These are phyloP conservation scores for Lanistes nyassanus DNA, from an alignment of 1,140 invertebrate genomes.

Conservation along the genomic window DNA sequence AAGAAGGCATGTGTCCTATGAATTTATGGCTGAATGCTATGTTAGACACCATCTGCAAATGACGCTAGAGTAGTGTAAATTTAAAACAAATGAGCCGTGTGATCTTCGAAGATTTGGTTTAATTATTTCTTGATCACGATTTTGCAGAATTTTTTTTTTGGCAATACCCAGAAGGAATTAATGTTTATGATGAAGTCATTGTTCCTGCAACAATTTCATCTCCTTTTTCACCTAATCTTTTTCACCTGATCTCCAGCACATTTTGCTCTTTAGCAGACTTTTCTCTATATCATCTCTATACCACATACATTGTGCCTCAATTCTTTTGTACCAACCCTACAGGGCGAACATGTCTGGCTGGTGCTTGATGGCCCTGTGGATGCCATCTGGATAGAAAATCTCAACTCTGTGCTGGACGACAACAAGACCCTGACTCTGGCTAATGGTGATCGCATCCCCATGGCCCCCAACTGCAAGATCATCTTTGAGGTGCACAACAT, in stretches of 20 bases:
- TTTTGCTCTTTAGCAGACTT: background rate
- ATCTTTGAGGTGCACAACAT: conserved; percentile 96
- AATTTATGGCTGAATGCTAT: too few relatives aligned
- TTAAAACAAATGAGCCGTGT: too few relatives aligned
- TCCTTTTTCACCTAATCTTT: background rate
- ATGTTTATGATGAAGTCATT: too few relatives aligned
- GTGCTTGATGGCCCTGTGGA: conserved; percentile 68
- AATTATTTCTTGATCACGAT: too few relatives aligned
- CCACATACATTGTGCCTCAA: conserved; percentile 1
- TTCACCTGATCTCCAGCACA: background rate
- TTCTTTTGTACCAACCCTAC: background rate
- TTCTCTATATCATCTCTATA: background rate
- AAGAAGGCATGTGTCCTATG: conserved; percentile 74
- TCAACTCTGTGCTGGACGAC: conserved; percentile 69
- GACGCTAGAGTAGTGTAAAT: too few relatives aligned
- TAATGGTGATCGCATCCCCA: conserved; percentile 94
- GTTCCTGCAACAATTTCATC: background rate
- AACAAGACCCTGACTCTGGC: conserved; percentile 84
- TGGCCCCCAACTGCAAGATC: conserved; percentile 92
- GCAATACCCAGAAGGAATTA: too few relatives aligned
- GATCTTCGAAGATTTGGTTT: too few relatives aligned
- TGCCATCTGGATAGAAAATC: conserved; percentile 69
- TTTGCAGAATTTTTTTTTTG: too few relatives aligned
- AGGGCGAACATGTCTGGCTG: conserved; percentile 68
- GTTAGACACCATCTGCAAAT: too few relatives aligned